Evolutionary conservation across 2,888 invertebrate genomes (phyloP).

Genomic region (Thymelicus acteon): DNA sequence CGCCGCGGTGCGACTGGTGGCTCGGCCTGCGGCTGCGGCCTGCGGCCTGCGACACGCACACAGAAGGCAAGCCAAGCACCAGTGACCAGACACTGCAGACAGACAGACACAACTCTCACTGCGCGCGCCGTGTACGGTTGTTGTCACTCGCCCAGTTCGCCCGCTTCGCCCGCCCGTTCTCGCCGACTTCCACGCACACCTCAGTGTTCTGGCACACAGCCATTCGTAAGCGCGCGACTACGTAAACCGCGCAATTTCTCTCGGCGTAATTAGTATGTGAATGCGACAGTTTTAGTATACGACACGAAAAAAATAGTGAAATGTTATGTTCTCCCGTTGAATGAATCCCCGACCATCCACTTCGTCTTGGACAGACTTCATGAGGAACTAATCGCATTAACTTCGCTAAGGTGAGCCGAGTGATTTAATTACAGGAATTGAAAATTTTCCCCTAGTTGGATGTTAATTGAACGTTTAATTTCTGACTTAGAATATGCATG

Average conservation of each 20-base stretch:
- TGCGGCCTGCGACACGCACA: constrained; percentile 27
- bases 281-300: constrained; percentile 71
- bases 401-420: constrained; percentile 62
- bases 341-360: constrained; percentile 57
- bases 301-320: constrained; percentile 74
- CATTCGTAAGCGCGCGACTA: constrained; percentile 67
- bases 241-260: constrained; percentile 72
- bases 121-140: constrained; percentile 81
- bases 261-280: constrained; percentile 80
- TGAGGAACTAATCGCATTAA: constrained; percentile 67
- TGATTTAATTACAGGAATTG: constrained; percentile 44
- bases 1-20: constrained; percentile 49
- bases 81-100: background rate
- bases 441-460: constrained; percentile 23
- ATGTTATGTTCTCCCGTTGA: constrained; percentile 72
- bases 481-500: background rate
- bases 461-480: constrained; percentile 8
- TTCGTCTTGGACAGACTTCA: constrained; percentile 67
- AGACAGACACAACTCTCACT: constrained; percentile 77
- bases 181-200: constrained; percentile 49
- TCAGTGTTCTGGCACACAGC: constrained; percentile 71
- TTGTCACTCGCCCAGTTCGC: constrained; percentile 66
- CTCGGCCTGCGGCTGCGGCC: constrained; percentile 35
- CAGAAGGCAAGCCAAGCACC: constrained; percentile 52
- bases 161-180: constrained; percentile 51